Conservation (phyloP, 2,888 invertebrate species). For the Macrosoma leucophasiata region DNA sequence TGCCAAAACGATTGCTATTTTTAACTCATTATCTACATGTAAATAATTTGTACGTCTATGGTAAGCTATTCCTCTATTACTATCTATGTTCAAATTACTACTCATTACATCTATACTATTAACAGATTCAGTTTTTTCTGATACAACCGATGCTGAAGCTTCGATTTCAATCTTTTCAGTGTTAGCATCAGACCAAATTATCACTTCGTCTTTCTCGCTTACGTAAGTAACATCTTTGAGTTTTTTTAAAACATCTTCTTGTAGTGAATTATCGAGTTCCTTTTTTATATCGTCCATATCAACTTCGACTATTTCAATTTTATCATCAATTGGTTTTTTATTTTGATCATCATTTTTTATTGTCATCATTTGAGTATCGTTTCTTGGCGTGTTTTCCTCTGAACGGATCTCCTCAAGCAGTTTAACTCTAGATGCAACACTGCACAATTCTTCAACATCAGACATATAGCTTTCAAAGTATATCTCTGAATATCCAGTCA, state of each 20-base stretch:
- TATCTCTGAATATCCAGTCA: constrained; percentile 57
- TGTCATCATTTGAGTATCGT: constrained; percentile 12
- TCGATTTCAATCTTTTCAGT: constrained; percentile 25
- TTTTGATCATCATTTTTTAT: constrained; percentile 11
- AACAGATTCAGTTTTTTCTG: constrained; percentile 49
- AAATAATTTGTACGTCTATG: constrained; percentile 63
- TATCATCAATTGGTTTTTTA: constrained; percentile 14
- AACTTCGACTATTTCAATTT: constrained; percentile 10
- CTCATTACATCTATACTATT: constrained; percentile 45
- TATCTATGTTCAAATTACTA: constrained; percentile 55
- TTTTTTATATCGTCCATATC: constrained; percentile 14
- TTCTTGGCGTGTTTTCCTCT: constrained; percentile 39
- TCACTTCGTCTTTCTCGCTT: constrained; percentile 43
- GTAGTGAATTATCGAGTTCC: constrained; percentile 33
- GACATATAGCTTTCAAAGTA: constrained; percentile 54
- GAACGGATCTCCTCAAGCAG: constrained; percentile 49
- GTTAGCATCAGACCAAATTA: constrained; percentile 35
- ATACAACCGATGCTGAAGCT: constrained; percentile 36
- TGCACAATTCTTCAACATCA: constrained; percentile 49
- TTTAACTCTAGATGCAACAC: constrained; percentile 55
- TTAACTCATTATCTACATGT: constrained; percentile 57
- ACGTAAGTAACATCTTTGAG: constrained; percentile 45
- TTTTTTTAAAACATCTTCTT: constrained; percentile 41
- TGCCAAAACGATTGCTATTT: constrained; percentile 57
- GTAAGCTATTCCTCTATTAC: constrained; percentile 60